phyloP scores from a whole-genome alignment of 2,888 invertebrate genomes.

The Drosophila prolongata region DNA sequence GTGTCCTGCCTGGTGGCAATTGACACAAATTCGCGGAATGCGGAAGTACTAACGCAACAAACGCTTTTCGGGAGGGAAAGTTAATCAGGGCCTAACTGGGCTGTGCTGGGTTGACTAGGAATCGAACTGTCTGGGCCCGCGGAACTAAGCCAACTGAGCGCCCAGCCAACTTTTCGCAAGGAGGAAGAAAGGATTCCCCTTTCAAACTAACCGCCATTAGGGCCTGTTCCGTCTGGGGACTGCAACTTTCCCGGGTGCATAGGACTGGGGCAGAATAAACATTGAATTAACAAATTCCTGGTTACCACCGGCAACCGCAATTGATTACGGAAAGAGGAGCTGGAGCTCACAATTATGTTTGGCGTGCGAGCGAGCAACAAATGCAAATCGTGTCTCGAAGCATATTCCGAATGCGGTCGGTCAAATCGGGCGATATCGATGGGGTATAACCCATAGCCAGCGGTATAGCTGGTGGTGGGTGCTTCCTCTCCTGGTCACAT shows the following conservation, averaged over 20 bases:
- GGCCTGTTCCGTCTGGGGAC: slow-evolving; percentile 40
- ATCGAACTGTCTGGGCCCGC: slow-evolving; percentile 54
- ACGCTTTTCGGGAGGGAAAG: slow-evolving; percentile 42
- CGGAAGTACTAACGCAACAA: slow-evolving; percentile 71
- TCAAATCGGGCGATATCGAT: slow-evolving; percentile 32
- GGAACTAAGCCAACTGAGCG: slow-evolving; percentile 64
- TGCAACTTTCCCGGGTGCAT: slow-evolving; percentile 30
- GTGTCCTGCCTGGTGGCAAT: slow-evolving; percentile 60
- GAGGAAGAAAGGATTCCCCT: slow-evolving; percentile 46
- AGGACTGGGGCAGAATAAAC: slow-evolving; percentile 68
- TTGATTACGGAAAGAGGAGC: slow-evolving; percentile 74
- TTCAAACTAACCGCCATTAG: slow-evolving; percentile 60
- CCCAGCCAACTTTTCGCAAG: slow-evolving; percentile 56
- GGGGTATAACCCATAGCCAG: slow-evolving; percentile 6
- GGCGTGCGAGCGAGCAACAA: slow-evolving; percentile 75
- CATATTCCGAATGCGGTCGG: slow-evolving; percentile 46
- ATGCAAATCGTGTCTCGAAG: slow-evolving; percentile 68
- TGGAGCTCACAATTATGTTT: slow-evolving; percentile 73
- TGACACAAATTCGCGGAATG: slow-evolving; percentile 77
- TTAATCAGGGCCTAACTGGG: slow-evolving; percentile 39
- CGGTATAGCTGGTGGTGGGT: background rate
- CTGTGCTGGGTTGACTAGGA: slow-evolving; percentile 9
- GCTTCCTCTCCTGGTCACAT: slow-evolving; percentile 28
- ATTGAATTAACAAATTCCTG: slow-evolving; percentile 84
- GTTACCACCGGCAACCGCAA: slow-evolving; percentile 82